phyloP scores from a whole-genome alignment of 2,888 invertebrate species.

The Aricia artaxerxes region DNA sequence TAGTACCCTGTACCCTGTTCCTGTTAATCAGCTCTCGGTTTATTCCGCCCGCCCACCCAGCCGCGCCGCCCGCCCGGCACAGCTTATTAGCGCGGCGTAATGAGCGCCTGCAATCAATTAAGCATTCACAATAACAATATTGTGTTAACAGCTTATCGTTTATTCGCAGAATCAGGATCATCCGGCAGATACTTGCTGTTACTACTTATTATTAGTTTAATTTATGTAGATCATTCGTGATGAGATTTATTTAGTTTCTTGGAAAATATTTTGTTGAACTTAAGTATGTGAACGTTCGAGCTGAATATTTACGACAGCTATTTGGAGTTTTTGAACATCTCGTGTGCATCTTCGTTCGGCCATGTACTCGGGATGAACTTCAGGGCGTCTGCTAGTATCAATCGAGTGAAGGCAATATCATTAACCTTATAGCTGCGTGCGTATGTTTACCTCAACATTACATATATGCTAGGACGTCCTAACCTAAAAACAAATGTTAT shows the following conservation, averaged over 20 bases:
- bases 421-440: not conserved
- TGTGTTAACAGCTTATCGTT: not conserved
- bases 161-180: not conserved
- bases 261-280: no score
- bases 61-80: not conserved
- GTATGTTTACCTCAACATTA: no score
- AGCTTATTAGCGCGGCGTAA: not conserved
- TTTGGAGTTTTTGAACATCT: not conserved
- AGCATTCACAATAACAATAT: not conserved
- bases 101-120: constrained; percentile 17
- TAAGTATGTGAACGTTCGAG: not conserved
- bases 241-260: no score
- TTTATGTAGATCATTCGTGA: no score
- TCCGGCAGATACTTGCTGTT: not conserved
- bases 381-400: no score
- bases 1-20: no score
- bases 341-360: no score
- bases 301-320: no score
- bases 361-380: no score
- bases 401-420: not conserved
- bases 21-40: not conserved
- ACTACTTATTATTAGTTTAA: not conserved
- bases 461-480: no score
- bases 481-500: no score
- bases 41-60: not conserved